Percentiles rank a stretch among this genome's conserved stretches.
Conservation (phyloP, 2,888 invertebrate genomes). For the Mantis religiosa region DNA sequence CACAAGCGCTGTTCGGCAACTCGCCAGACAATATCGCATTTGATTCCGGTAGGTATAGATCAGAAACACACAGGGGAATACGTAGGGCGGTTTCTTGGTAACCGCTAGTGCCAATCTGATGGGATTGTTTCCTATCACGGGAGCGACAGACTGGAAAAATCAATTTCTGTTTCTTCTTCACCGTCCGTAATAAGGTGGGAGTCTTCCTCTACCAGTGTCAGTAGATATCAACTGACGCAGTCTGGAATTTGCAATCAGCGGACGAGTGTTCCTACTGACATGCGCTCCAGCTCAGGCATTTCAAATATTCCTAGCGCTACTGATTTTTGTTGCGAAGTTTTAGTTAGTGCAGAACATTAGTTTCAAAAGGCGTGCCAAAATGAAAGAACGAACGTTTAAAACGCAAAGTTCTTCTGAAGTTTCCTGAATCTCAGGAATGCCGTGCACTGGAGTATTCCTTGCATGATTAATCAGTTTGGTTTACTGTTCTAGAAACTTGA, state of each 20-base stretch:
- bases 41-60: too few relatives aligned
- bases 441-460: too few relatives aligned
- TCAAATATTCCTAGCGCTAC: not conserved
- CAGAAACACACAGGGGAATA: not conserved
- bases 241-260: not conserved
- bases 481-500: too few relatives aligned
- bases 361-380: too few relatives aligned
- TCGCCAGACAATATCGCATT: too few relatives aligned
- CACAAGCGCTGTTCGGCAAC: too few relatives aligned
- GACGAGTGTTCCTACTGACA: not conserved
- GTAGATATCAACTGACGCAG: not conserved
- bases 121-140: conserved; percentile 5
- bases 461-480: too few relatives aligned
- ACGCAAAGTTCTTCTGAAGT: too few relatives aligned
- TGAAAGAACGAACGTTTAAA: too few relatives aligned
- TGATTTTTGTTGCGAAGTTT: too few relatives aligned
- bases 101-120: not conserved
- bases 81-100: not conserved
- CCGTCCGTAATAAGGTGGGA: not conserved
- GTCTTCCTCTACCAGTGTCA: not conserved
- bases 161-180: not conserved
- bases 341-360: too few relatives aligned
- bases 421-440: too few relatives aligned
- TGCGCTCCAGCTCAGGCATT: not conserved
- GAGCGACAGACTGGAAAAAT: conserved; percentile 5